Conservation (phyloP, 2,888 invertebrate species). For the Loripinus fragilis region DNA sequence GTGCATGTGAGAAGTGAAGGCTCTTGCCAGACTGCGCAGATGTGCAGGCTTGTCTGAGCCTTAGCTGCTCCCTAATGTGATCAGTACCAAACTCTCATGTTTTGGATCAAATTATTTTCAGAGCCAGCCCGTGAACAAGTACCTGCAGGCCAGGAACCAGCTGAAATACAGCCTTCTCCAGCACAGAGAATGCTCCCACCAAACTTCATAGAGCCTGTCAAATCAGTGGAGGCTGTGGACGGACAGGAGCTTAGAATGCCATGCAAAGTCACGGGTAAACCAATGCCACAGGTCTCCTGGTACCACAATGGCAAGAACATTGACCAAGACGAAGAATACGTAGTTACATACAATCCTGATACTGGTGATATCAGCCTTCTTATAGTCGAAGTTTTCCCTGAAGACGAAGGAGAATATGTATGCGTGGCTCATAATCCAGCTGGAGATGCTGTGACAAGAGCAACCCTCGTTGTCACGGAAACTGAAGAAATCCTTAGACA, state of each 20-base stretch:
- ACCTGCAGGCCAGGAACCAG: slow-evolving; percentile 53
- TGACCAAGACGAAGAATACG: slow-evolving; percentile 82
- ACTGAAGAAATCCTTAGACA: slow-evolving; percentile 51
- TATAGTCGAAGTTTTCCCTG: slow-evolving; percentile 83
- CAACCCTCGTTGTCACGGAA: slow-evolving; percentile 76
- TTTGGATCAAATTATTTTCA: slow-evolving; percentile 31
- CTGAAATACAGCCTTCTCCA: slow-evolving; percentile 72
- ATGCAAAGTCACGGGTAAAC: slow-evolving; percentile 80
- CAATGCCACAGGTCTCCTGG: slow-evolving; percentile 81
- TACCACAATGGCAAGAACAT: slow-evolving; percentile 83
- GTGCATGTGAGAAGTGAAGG: no score
- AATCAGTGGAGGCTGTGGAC: slow-evolving; percentile 74
- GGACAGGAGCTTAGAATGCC: slow-evolving; percentile 80
- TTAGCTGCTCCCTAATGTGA: no score
- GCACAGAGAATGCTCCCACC: slow-evolving; percentile 75
- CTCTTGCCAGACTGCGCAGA: no score
- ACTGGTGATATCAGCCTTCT: slow-evolving; percentile 81
- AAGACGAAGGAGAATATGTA: slow-evolving; percentile 86
- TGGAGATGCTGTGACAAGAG: slow-evolving; percentile 93
- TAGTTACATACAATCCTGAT: slow-evolving; percentile 80
- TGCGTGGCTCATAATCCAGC: slow-evolving; percentile 92
- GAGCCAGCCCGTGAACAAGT: slow-evolving; percentile 70
- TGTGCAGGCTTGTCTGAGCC: no score
- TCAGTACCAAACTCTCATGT: no score
- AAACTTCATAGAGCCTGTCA: slow-evolving; percentile 75